Evolutionary conservation across 2,888 invertebrate genomes (phyloP).

Genomic region (Aphodius granarius): DNA sequence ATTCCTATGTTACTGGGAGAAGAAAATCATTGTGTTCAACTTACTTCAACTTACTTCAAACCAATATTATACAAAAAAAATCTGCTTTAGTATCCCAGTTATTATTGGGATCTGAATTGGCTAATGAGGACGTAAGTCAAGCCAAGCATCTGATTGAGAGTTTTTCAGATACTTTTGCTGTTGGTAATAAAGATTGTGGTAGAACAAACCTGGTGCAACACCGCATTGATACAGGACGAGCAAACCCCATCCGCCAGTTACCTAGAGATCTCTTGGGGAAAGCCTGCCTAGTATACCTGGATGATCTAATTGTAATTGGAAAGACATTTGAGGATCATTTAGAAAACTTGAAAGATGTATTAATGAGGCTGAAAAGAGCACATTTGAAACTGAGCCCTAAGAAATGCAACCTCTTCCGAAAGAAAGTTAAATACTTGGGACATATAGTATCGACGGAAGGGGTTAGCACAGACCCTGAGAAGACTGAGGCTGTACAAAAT

Average conservation of each 20-base stretch:
- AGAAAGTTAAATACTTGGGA: conserved; percentile 25
- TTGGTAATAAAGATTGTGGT: not conserved
- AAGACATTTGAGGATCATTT: conserved; percentile 32
- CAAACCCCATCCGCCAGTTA: not conserved
- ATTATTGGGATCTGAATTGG: not conserved
- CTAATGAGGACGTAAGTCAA: not conserved
- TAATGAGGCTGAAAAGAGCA: not conserved
- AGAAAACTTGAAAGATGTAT: not conserved
- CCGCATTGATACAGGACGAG: not conserved
- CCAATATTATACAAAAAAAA: not conserved
- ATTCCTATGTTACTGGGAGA: not conserved
- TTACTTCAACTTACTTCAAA: too few species aligned
- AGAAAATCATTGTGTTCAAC: not conserved
- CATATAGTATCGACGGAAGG: not conserved
- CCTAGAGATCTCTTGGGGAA: conserved; percentile 26
- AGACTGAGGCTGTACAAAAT: conserved; percentile 18
- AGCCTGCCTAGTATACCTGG: conserved; percentile 19
- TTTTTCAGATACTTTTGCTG: not conserved
- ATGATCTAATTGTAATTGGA: conserved; percentile 17
- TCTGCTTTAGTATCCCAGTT: not conserved
- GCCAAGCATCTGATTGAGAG: not conserved
- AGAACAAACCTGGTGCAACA: not conserved
- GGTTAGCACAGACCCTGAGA: conserved; percentile 12
- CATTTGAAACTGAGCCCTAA: conserved; percentile 1
- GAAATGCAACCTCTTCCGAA: conserved; percentile 20